phyloP scores from a whole-genome alignment of 2,113 vertebrate genomes.

The Sceloporus tristichus region DNA sequence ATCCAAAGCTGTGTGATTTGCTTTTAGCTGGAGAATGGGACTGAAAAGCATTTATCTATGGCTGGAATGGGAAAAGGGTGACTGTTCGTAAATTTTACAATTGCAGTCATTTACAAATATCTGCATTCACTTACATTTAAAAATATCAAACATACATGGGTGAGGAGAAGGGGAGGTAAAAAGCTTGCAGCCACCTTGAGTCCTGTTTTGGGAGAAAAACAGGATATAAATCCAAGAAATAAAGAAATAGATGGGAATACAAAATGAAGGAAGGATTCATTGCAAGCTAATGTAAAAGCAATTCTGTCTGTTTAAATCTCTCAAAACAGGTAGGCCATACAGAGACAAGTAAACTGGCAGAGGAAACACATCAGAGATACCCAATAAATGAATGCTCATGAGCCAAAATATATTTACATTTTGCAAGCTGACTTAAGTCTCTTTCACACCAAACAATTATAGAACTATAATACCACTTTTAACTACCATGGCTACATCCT shows the following conservation, averaged over 20 bases:
- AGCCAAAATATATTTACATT: background rate
- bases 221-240: too few species aligned
- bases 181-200: background rate
- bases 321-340: background rate
- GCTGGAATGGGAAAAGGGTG: background rate
- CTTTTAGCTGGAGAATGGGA: background rate
- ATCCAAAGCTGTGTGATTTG: background rate
- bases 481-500: too few species aligned
- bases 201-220: too few species aligned
- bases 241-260: background rate
- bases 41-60: background rate
- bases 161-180: background rate
- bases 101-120: background rate
- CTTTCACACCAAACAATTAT: background rate
- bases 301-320: background rate
- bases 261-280: background rate
- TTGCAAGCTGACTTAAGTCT: too few species aligned
- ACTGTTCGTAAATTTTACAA: too few species aligned
- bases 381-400: background rate
- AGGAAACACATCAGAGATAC: background rate
- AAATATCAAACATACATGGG: too few species aligned
- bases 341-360: background rate
- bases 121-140: too few species aligned
- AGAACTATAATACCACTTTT: too few species aligned
- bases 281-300: background rate